These are phyloP conservation scores for Enteromius thamalakanensis DNA, from an alignment of 2,797 vertebrate species.

Conservation along the genomic window DNA sequence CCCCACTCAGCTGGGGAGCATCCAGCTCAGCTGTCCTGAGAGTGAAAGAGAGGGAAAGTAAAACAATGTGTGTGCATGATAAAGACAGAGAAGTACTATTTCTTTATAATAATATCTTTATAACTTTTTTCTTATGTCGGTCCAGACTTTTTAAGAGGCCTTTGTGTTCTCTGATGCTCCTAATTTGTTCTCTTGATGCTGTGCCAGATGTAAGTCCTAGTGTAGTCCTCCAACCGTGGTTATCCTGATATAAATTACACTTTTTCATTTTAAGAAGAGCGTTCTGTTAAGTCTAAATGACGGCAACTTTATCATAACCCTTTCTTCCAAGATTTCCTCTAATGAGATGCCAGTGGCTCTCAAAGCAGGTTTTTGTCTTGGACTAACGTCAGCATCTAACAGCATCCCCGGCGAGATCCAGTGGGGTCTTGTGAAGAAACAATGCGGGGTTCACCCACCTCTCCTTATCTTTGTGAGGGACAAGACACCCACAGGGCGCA, in stretches of 20 bases:
- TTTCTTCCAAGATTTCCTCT: conserved; percentile 1
- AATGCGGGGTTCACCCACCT: not conserved
- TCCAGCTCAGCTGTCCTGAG: conserved; percentile 49
- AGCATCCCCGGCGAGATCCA: not conserved
- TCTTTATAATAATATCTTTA: not conserved
- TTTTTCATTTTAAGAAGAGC: not conserved
- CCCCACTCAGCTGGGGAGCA: conserved; percentile 51
- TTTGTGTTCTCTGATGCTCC: not conserved
- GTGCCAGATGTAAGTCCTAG: not conserved
- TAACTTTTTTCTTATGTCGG: not conserved
- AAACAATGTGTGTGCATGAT: not conserved
- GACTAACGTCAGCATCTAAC: conserved; percentile 10
- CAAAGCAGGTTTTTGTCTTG: conserved; percentile 14
- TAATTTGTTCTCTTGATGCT: conserved; percentile 17
- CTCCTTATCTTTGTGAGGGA: not conserved
- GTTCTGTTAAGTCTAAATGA: not conserved
- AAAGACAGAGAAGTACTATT: not conserved
- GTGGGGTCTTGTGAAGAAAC: conserved; percentile 14
- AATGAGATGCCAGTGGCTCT: conserved; percentile 25
- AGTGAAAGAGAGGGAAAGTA: conserved; percentile 31
- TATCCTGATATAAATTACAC: not conserved
- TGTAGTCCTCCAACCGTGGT: not conserved
- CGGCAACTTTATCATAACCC: not conserved
- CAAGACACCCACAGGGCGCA: conserved; percentile 32
- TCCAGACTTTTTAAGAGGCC: not conserved